phyloP scores from a whole-genome alignment of 2,888 invertebrate genomes.

The Heliconius hortense region DNA sequence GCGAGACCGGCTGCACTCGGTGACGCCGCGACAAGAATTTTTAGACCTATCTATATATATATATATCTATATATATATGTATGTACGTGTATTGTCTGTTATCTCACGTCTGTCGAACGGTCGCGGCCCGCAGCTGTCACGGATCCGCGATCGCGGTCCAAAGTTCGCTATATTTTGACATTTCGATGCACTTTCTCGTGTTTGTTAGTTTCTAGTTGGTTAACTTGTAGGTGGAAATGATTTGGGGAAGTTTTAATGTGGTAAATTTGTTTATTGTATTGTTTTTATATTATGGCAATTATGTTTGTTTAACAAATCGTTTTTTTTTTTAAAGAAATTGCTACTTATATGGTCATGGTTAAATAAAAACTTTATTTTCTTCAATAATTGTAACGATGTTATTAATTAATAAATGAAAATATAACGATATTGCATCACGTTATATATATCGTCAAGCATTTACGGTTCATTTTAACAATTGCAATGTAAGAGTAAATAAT shows the following conservation, averaged over 20 bases:
- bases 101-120: conserved; percentile 2
- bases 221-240: neutral
- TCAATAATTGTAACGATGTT: neutral
- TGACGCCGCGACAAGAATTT: conserved; percentile 69
- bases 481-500: neutral
- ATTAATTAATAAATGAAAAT: neutral
- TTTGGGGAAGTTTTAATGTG: neutral
- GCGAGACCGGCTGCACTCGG: conserved; percentile 66
- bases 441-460: neutral
- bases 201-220: conserved; percentile 22
- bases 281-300: too few relatives aligned
- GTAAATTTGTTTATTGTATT: neutral
- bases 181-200: conserved; percentile 42
- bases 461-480: neutral
- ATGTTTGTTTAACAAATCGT: too few relatives aligned
- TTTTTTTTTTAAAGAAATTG: too few relatives aligned
- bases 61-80: neutral
- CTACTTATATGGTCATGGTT: neutral
- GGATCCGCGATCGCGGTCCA: conserved; percentile 28
- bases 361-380: neutral
- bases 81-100: conserved; percentile 22
- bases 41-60: conserved; percentile 51
- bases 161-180: conserved; percentile 31
- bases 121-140: conserved; percentile 31
- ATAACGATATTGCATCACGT: neutral